These are phyloP conservation scores for Peribatodes rhomboidaria DNA, from an alignment of 2,888 invertebrate species.

Conservation along the genomic window DNA sequence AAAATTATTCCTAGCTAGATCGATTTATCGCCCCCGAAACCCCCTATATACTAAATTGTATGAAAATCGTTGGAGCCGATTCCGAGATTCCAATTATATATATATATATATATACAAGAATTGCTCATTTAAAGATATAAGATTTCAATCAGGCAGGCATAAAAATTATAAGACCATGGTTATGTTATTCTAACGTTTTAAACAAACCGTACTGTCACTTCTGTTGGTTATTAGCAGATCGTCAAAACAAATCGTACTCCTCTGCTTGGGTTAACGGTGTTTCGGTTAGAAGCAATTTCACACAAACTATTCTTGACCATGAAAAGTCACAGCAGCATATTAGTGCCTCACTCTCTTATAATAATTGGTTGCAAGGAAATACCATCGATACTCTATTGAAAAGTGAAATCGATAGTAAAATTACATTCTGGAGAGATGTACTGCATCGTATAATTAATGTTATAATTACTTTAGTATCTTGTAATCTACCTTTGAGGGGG, in stretches of 20 bases:
- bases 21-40: too few species aligned
- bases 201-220: constrained; percentile 40
- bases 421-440: constrained; percentile 39
- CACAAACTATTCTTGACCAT: constrained; percentile 42
- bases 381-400: constrained; percentile 45
- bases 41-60: too few species aligned
- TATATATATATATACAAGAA: too few species aligned
- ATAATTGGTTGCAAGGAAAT: constrained; percentile 47
- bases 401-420: constrained; percentile 46
- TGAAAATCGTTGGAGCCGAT: too few species aligned
- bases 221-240: constrained; percentile 22
- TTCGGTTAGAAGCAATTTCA: constrained; percentile 49
- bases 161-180: constrained; percentile 34
- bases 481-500: constrained; percentile 25
- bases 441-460: constrained; percentile 43
- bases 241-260: constrained; percentile 33
- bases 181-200: constrained; percentile 38
- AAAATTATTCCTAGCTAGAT: too few species aligned
- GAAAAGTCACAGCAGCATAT: constrained; percentile 48
- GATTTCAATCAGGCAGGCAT: constrained; percentile 28
- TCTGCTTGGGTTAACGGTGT: constrained; percentile 47
- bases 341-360: constrained; percentile 40
- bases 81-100: too few species aligned
- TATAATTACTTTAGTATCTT: constrained; percentile 38
- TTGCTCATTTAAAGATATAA: too few species aligned